Percentiles rank a stretch among this genome's conserved stretches.
These are phyloP conservation scores for Fregata magnificens DNA, from an alignment of 2,113 vertebrate species.

Conservation along the genomic window DNA sequence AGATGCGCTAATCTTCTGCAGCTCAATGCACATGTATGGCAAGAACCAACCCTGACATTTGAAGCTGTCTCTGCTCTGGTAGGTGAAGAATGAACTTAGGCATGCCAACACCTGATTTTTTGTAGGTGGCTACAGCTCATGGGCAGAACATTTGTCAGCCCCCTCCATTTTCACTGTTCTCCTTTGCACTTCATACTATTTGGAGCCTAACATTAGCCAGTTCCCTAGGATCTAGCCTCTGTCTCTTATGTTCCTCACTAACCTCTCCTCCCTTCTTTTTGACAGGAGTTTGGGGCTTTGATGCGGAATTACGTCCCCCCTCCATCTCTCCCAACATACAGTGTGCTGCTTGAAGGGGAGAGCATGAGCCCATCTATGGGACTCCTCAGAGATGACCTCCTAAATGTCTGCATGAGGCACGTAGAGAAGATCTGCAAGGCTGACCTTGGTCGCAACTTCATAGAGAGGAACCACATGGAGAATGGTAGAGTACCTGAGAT, in stretches of 20 bases:
- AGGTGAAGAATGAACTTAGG: neutral
- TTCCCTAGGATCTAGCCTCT: neutral
- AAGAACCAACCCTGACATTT: neutral
- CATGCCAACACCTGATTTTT: fast-evolving
- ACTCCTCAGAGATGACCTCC: slow-evolving; percentile 76
- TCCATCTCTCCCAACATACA: slow-evolving; percentile 77
- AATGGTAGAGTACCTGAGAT: slow-evolving; percentile 56
- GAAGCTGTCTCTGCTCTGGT: neutral
- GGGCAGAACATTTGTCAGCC: neutral
- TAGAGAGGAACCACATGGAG: slow-evolving; percentile 80
- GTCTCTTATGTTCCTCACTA: neutral
- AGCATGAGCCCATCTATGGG: slow-evolving; percentile 77
- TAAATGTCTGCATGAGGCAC: slow-evolving; percentile 78
- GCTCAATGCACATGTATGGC: neutral
- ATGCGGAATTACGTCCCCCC: slow-evolving; percentile 79
- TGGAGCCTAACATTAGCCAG: neutral
- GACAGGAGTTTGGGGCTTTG: slow-evolving; percentile 77
- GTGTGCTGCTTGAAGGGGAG: slow-evolving; percentile 78
- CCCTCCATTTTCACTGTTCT: neutral
- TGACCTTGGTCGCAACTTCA: slow-evolving; percentile 75
- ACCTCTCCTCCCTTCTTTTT: neutral
- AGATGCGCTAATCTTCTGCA: neutral
- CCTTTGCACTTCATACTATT: neutral
- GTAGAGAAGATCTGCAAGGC: slow-evolving; percentile 82
- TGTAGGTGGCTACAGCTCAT: neutral